Base-by-base conservation (phyloP, 2,888 invertebrate genomes). In the Cantharis flavilabris region DNA sequence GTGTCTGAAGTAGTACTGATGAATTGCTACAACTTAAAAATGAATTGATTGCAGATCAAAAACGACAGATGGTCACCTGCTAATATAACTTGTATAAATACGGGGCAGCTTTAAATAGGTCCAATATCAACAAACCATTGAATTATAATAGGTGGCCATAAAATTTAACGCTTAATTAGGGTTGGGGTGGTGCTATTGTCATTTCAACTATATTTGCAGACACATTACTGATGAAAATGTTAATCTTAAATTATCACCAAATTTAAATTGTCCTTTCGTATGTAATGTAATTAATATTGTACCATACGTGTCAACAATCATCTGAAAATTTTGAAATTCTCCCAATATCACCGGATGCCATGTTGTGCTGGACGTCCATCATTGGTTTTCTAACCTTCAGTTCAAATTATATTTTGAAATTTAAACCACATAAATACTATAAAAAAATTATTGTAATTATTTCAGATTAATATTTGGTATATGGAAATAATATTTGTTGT, bases 101-200 rank as follows among this genome's bases (percentile, higher is more conserved):
- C 78, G 70, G 81, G 81, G 82, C 81, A 69, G 65, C 69, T 76
- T 71, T 79, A 79, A 79, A 79, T 79, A 79, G 80, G 77, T 75
- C 80, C 80, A 82, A 83, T 82, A 82, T 83, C 82, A 83, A 83
- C 83, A 83, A 83, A 81, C 82, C 83, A 82, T 81, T 83, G 83
- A 83, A 81, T 82, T 81, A 83, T 81, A 82, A 82, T 80, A 78
- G 72, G 79, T 76, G 78, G 81, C 77, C 81, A 80, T 82, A 83
- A 83, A 83, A 81, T 83, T 83, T 81, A 80, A 78, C 81, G 80
- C 76, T 75, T 79, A 79, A 79, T 79, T 80, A 78, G 79, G 76
- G 77, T 69, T 74, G 75, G 79, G 80, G 78, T 76, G 78, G 75
- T 71, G 76, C 80, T 80, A 76, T 81, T 80, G 81, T 81, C 80